Conservation (phyloP, 2,888 invertebrate genomes). For the Platerodrilus igneus region DNA sequence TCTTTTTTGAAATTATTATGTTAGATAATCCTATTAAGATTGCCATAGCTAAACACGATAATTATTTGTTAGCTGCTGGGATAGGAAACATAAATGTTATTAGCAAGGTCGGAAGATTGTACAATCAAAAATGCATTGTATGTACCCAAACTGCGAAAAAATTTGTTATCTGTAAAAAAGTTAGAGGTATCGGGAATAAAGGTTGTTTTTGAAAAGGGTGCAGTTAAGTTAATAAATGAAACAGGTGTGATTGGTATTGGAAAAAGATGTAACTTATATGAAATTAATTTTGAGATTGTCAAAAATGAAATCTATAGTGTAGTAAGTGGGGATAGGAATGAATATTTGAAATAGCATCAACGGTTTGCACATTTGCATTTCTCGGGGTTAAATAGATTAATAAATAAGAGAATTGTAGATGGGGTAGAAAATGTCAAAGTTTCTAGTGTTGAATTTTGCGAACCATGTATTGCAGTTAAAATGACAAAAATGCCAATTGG, state of each 20-base stretch:
- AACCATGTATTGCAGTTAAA: constrained; percentile 2
- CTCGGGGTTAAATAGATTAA: constrained; percentile 1
- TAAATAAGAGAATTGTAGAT: neutral
- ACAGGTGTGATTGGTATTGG: neutral
- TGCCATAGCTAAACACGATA: no score
- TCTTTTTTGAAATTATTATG: no score
- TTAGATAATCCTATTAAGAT: no score
- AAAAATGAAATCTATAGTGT: neutral
- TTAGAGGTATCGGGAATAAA: no score
- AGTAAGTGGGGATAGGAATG: neutral
- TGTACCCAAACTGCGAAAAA: no score
- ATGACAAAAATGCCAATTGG: neutral
- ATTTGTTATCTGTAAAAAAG: no score
- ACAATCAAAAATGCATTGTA: no score
- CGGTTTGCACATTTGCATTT: constrained; percentile 3
- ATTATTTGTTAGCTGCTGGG: no score
- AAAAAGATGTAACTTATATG: neutral
- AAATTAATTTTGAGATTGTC: constrained; percentile 2
- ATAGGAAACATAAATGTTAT: no score
- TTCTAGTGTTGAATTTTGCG: constrained; percentile 1
- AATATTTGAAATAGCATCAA: neutral
- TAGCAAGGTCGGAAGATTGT: no score
- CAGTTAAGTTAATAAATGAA: no score
- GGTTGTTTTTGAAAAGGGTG: no score
- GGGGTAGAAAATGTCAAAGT: constrained; percentile 3